Evolutionary conservation across 2,797 vertebrate species (phyloP), one percentile per base, ranked within the genome.

Genomic region (Gobio occitaniae): DNA sequence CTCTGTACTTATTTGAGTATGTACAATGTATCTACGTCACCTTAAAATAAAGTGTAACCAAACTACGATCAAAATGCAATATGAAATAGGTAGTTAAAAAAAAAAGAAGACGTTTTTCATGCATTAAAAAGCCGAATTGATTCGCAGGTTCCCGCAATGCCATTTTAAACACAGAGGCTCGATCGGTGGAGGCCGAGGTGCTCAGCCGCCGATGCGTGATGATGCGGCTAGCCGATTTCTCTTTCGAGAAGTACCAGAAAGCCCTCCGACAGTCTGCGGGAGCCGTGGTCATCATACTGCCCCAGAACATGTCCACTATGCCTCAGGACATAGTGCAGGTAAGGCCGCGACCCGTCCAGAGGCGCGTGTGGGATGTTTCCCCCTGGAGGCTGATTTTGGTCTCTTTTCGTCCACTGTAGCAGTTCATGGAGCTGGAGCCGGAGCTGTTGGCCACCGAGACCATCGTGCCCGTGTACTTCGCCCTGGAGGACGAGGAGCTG

Each of bases 401-500:
- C 21, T 78, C 3, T 77, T 54, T 61, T 21, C 16, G 21, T 59
- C 36, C 48, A 4, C 38, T 32, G 68, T 86, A 99, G 98, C 97
- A 98, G 94, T 99, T 99, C 92, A 99, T 99, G 97, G 98, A 98
- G 94, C 95, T 97, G 47, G 98, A 99, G 94, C 98, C 98, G 0
- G 98, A 99, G 93, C 98, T 99, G 96, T 92, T 99, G 89, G 96
- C 97, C 59, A 98, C 97, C 71, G 98, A 99, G 94, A 99, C 98
- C 82, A 93, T 97, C 0, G 96, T 99, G 69, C 98, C 98, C 0
- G 97, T 99, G 85, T 99, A 99, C 93, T 99, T 99, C 66, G 97
- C 98, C 0, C 94, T 98, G 92, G 98, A 99, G 87, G 98, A 99
- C 0, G 96, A 97, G 2, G 97, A 99, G 84, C 95, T 99, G 84